Evolutionary conservation across 2,797 vertebrate genomes (phyloP).

Genomic region (Vireo griseus): DNA sequence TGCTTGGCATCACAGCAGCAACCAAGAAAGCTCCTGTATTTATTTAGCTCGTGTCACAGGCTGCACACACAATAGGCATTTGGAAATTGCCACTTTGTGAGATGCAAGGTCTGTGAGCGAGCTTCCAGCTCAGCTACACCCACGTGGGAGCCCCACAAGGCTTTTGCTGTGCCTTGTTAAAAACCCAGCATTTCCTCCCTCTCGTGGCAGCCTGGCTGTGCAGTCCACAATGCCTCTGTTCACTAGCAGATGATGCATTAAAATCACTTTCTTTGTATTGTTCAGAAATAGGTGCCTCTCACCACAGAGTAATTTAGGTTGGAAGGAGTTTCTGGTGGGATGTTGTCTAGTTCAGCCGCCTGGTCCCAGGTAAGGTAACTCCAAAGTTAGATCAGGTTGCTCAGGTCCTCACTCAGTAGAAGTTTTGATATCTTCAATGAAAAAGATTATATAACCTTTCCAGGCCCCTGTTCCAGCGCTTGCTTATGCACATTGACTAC

Average conservation of each 20-base stretch:
- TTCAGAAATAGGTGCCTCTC: neutral
- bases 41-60: neutral
- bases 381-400: neutral
- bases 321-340: neutral
- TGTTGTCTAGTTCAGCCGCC: neutral
- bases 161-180: rapidly evolving
- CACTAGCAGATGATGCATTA: rapidly evolving
- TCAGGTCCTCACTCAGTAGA: neutral
- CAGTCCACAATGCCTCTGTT: rapidly evolving
- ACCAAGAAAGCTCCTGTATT: neutral
- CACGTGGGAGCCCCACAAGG: neutral
- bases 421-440: neutral
- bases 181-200: neutral
- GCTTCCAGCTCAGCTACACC: neutral
- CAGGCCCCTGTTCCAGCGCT: neutral
- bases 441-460: neutral
- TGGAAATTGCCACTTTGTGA: neutral
- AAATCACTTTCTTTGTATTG: neutral
- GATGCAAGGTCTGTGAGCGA: rapidly evolving
- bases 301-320: neutral
- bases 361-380: neutral
- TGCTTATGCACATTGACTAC: neutral
- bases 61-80: neutral
- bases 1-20: neutral
- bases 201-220: neutral